Conservation (phyloP, 2,113 vertebrate genomes). For the Chinchilla lanigera region DNA sequence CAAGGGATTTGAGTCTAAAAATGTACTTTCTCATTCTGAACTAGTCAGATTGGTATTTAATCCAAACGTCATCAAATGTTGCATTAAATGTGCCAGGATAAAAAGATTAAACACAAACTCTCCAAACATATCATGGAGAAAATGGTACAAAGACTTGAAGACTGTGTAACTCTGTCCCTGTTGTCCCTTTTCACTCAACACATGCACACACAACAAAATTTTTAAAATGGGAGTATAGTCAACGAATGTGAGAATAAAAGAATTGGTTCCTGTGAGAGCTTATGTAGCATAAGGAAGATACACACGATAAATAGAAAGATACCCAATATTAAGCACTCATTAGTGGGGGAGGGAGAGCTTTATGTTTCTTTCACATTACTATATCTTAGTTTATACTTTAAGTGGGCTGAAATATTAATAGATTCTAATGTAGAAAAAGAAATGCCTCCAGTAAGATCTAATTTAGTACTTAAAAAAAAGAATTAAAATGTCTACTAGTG, state of each 20-base stretch:
- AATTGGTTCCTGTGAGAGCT: neutral
- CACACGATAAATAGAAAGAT: neutral
- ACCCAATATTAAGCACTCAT: neutral
- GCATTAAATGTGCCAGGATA: slow-evolving; percentile 53
- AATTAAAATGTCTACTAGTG: slow-evolving; percentile 39
- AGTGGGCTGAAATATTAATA: slow-evolving; percentile 55
- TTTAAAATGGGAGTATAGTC: neutral
- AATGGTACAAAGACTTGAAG: neutral
- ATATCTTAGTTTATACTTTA: slow-evolving; percentile 20
- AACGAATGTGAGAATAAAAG: neutral
- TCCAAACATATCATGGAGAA: neutral
- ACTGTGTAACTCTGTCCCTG: neutral
- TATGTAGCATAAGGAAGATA: neutral
- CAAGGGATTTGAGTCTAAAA: slow-evolving; percentile 41
- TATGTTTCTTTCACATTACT: slow-evolving; percentile 62
- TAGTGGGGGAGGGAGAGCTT: neutral
- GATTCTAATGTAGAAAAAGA: slow-evolving; percentile 64
- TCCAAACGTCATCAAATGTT: slow-evolving; percentile 63
- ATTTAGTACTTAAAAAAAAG: slow-evolving; percentile 65
- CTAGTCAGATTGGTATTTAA: slow-evolving; percentile 71
- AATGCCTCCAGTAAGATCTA: slow-evolving; percentile 16
- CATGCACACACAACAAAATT: neutral
- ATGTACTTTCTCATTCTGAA: slow-evolving; percentile 55
- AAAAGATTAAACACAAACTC: slow-evolving; percentile 60
- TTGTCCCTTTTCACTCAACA: neutral